Base-by-base conservation (phyloP, 2,888 invertebrate genomes). In the Phalera bucephala region DNA sequence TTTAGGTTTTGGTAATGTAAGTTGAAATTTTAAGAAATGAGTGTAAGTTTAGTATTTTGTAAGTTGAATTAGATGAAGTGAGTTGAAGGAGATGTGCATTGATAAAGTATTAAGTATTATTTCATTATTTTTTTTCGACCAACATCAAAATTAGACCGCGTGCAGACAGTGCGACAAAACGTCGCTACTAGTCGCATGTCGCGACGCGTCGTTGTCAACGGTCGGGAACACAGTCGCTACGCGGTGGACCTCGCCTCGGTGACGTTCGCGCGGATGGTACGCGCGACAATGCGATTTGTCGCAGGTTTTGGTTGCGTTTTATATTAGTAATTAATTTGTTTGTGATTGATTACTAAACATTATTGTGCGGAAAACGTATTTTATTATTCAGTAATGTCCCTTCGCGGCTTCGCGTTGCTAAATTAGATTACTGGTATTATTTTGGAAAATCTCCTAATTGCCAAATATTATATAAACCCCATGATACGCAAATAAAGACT, bases 181-280 rank as follows among this genome's bases (percentile, higher is more conserved):
- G 40, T 72, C 65, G 35, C 57, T 40, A 58, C 54, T 36, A 36
- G 41, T 34, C 63, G 59, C 44, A 46, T 50, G 52, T 51, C 62
- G 38, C 56, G 53, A 1, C 70, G 66, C 28, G 56, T 77, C 45
- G 52, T 56, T 38, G 36, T 72, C 58, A 52, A 44, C 39, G 66
- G 69, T n/a, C 69, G 71, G 45, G 65, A 68, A 52, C 72, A 80
- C 57, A 69, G 72, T 55, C 66, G 67, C 37, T 72, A 62, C 48
- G 72, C 78, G 43, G 70, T 78, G 27, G 51, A 58, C 21, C 66
- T 78, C 42, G 74, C 80, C 46, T 63, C 77, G 62, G 64, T 76
- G 68, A 76, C 80, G 38, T 56, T 74, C 23, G 58, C 67, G 43
- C 80, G 82, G 53, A 84, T 85, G 85, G 85, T 84, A 83, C 59